Percentiles rank a stretch among this genome's conserved stretches.
Conservation (phyloP, 2,797 vertebrate species). For the Cuculus canorus region DNA sequence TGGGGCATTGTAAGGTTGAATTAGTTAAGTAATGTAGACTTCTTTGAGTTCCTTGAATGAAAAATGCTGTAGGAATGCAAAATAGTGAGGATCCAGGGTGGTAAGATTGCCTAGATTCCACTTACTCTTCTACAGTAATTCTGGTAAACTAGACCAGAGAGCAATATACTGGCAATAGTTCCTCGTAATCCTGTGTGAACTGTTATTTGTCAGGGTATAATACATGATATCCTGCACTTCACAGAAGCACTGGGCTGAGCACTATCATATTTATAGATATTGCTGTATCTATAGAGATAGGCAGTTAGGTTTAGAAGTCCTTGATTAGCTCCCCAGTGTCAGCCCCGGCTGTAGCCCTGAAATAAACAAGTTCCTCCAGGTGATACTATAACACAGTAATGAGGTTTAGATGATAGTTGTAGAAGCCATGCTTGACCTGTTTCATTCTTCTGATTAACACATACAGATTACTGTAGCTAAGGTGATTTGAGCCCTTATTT, state of each 20-base stretch:
- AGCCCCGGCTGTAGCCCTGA: neutral
- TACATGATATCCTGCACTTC: neutral
- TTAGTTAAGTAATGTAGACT: neutral
- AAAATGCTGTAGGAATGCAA: slow-evolving; percentile 25
- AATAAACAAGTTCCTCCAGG: slow-evolving; percentile 35
- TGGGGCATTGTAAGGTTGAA: slow-evolving; percentile 1
- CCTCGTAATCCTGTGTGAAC: neutral
- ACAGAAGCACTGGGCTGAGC: neutral
- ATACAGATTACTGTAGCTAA: neutral
- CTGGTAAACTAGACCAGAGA: neutral
- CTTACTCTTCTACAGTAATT: neutral
- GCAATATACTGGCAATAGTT: neutral
- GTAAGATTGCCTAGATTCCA: neutral
- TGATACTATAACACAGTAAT: neutral
- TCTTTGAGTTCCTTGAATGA: neutral
- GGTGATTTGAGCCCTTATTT: neutral
- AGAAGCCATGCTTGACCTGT: neutral
- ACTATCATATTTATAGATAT: slow-evolving; percentile 35
- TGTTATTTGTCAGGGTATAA: slow-evolving; percentile 9
- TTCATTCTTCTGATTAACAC: slow-evolving; percentile 25
- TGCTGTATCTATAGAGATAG: neutral
- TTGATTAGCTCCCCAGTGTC: slow-evolving; percentile 52
- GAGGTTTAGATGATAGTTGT: neutral
- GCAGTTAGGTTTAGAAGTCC: slow-evolving; percentile 22
- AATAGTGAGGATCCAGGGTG: neutral